These are phyloP conservation scores for Montipora foliosa DNA, from an alignment of 64 coral and sea anemone species.

Conservation along the genomic window DNA sequence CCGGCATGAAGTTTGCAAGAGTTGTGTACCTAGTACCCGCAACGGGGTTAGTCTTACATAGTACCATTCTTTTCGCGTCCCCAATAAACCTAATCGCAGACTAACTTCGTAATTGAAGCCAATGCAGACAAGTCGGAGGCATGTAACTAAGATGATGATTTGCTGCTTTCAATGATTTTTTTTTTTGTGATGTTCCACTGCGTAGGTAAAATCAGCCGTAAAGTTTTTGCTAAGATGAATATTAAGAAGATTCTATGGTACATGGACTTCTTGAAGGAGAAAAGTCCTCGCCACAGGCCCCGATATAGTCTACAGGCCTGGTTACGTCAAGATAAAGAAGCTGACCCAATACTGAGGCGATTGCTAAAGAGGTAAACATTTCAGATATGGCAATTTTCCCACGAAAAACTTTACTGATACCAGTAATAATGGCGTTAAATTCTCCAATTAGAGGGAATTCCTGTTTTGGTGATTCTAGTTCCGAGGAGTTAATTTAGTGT, in stretches of 20 bases:
- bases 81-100: too few species aligned
- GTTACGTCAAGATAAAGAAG: slow-evolving; percentile 81
- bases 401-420: too few species aligned
- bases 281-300: slow-evolving; percentile 80
- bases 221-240: slow-evolving; percentile 65
- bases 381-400: not conserved
- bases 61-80: too few species aligned
- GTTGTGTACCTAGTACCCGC: too few species aligned
- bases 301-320: slow-evolving; percentile 88
- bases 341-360: slow-evolving; percentile 63
- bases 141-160: not conserved
- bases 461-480: too few species aligned
- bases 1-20: too few species aligned
- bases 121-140: too few species aligned
- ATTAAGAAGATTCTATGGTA: slow-evolving; percentile 77
- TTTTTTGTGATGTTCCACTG: not conserved
- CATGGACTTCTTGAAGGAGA: slow-evolving; percentile 83
- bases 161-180: not conserved
- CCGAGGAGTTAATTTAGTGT: too few species aligned
- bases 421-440: too few species aligned
- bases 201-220: slow-evolving; percentile 58
- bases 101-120: too few species aligned
- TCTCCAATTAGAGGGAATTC: not conserved
- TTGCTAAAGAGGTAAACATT: slow-evolving; percentile 54
- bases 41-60: too few species aligned